phyloP scores from a whole-genome alignment of 2,113 vertebrate species.

The Gila orcuttii region DNA sequence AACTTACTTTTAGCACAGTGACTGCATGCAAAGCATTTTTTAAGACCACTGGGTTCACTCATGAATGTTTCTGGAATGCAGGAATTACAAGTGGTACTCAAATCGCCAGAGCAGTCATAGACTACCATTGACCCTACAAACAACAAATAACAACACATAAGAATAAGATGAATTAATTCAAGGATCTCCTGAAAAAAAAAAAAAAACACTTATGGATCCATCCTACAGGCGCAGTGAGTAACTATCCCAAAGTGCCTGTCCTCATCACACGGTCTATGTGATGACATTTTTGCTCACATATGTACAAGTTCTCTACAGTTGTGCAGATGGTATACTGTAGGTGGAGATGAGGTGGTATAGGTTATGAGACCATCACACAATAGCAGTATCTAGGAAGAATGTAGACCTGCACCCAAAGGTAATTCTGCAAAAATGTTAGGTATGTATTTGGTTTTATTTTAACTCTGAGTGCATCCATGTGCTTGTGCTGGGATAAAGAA shows the following conservation, averaged over 20 bases:
- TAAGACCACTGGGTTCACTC: constrained; percentile 44
- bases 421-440: too few species aligned
- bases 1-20: constrained; percentile 48
- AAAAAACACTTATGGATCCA: background rate
- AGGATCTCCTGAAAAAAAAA: background rate
- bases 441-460: too few species aligned
- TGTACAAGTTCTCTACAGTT: background rate
- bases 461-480: too few species aligned
- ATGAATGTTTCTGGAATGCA: constrained; percentile 43
- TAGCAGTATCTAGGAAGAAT: background rate
- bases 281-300: background rate
- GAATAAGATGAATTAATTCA: background rate
- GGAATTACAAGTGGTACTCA: constrained; percentile 48
- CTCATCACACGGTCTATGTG: background rate
- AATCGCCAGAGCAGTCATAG: constrained; percentile 18
- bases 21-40: constrained; percentile 42
- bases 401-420: too few species aligned
- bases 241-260: too few species aligned
- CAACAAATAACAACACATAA: background rate
- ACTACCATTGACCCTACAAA: constrained; percentile 41
- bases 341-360: background rate
- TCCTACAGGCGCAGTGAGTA: too few species aligned
- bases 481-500: too few species aligned
- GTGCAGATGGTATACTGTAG: background rate
- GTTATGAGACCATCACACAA: too few species aligned